Evolutionary conservation across 2,888 invertebrate species (phyloP), one percentile per base, ranked within the genome.

Genomic region (Cheilosia impressa): DNA sequence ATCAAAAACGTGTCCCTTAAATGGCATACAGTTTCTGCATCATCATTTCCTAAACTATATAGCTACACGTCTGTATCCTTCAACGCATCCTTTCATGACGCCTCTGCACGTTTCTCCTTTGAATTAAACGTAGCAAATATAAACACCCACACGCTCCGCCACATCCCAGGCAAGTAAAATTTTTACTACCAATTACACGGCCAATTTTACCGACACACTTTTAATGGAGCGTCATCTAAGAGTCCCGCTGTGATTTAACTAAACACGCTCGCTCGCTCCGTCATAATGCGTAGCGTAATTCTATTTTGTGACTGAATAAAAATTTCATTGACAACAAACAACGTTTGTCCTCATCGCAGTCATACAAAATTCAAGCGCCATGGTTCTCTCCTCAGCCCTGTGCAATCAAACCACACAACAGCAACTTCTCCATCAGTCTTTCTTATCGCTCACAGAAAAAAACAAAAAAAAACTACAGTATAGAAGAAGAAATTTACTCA

Each of bases 151-250:
- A 47, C 31, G 24, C 22, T n/a, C 50, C 34, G 10, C 4, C 27
- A 50, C 27, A 27, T 34, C 17, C n/a, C 6, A 6, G 43, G 55
- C 43, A 47, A 77, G 58, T 77, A 57, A 81, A 68, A 72, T 58
- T 76, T 85, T 85, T 52, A 85, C 71, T 81, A 47, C 85, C 81
- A 76, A 85, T 81, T 81, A 80, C 81, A 81, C 76, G 84, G 79
- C 65, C 75, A 80, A 84, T 84, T 84, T 65, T 71, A 71, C 53
- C 58, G 78, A 34, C 72, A 73, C 68, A 68, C 52, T 68, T 72
- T 78, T 78, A 78, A 68, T 83, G 68, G 47, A 58, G 41, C 68
- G n/a, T 63, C 78, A 57, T 73, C 73, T 52, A n/a, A 57, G 57
- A 43, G 63, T 57, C 60, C 78, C 63, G 68, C 68, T 79, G 68